Percentiles rank a stretch among this genome's conserved stretches.
Conservation (phyloP, 2,888 invertebrate species). For the Cyclophora albipunctata region DNA sequence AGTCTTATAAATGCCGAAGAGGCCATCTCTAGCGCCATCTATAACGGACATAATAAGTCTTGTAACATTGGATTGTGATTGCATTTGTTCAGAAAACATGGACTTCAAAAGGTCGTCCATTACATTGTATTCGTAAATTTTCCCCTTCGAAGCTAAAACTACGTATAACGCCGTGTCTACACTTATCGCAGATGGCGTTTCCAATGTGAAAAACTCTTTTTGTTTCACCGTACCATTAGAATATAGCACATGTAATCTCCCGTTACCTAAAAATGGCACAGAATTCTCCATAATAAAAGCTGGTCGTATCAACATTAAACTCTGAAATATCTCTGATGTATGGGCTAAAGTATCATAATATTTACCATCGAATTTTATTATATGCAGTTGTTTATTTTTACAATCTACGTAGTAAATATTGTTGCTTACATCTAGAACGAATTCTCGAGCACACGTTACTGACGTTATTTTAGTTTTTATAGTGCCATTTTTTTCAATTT, state of each 20-base stretch:
- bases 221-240: slow-evolving; percentile 44
- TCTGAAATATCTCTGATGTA: slow-evolving; percentile 37
- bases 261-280: slow-evolving; percentile 50
- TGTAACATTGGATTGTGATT: slow-evolving; percentile 35
- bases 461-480: slow-evolving; percentile 31
- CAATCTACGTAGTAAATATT: slow-evolving; percentile 53
- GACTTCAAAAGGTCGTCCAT: slow-evolving; percentile 48
- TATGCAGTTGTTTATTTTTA: slow-evolving; percentile 35
- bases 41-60: slow-evolving; percentile 46
- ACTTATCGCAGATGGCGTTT: slow-evolving; percentile 45
- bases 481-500: slow-evolving; percentile 42
- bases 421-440: slow-evolving; percentile 54
- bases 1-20: slow-evolving; percentile 20
- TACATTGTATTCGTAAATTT: slow-evolving; percentile 54
- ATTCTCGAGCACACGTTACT: slow-evolving; percentile 42
- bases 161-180: slow-evolving; percentile 50
- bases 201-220: slow-evolving; percentile 40
- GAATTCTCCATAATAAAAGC: slow-evolving; percentile 52
- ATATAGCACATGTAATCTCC: slow-evolving; percentile 37
- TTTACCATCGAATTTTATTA: slow-evolving; percentile 33
- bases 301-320: slow-evolving; percentile 43
- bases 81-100: slow-evolving; percentile 35
- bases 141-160: slow-evolving; percentile 47
- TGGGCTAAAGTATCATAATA: slow-evolving; percentile 27
- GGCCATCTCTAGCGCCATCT: slow-evolving; percentile 31